Evolutionary conservation across 2,113 vertebrate species (phyloP).

Genomic region (Macquaria ambigua): DNA sequence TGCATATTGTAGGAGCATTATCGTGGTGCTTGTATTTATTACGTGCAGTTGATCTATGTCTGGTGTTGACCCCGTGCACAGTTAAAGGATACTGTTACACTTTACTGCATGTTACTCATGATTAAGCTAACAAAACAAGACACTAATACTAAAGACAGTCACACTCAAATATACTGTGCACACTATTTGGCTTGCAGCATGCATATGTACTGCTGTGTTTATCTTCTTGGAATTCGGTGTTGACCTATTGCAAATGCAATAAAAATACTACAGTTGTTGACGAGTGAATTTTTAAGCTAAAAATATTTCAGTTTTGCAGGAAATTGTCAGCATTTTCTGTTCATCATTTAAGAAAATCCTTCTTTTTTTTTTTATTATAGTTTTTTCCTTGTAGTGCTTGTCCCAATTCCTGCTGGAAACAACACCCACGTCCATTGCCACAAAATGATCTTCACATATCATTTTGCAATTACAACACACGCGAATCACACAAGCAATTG

Average conservation of each 20-base stretch:
- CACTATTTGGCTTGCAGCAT: background rate
- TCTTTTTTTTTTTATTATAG: too few species aligned
- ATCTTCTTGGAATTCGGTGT: background rate
- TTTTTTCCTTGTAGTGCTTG: background rate
- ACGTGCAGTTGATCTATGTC: slow-evolving; percentile 48
- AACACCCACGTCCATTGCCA: background rate
- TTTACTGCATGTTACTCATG: slow-evolving; percentile 29
- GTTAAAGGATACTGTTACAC: slow-evolving; percentile 33
- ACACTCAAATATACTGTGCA: background rate
- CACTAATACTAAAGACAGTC: slow-evolving; percentile 13
- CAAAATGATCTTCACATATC: background rate
- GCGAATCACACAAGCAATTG: background rate
- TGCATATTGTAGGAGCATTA: slow-evolving; percentile 12
- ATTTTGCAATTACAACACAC: background rate
- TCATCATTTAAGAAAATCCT: background rate
- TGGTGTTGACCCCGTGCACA: slow-evolving; percentile 56
- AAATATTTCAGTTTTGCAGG: background rate
- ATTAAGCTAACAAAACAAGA: slow-evolving; percentile 39
- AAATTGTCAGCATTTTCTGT: background rate
- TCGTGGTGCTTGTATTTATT: background rate
- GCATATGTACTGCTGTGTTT: background rate
- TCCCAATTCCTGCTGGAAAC: background rate
- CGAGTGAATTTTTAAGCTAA: background rate
- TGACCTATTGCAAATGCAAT: background rate
- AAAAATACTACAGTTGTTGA: background rate